Percentiles rank a stretch among this genome's conserved stretches.
These are phyloP conservation scores for Gymnoscopelus microlampas DNA, from an alignment of 2,797 vertebrate genomes.

Conservation along the genomic window DNA sequence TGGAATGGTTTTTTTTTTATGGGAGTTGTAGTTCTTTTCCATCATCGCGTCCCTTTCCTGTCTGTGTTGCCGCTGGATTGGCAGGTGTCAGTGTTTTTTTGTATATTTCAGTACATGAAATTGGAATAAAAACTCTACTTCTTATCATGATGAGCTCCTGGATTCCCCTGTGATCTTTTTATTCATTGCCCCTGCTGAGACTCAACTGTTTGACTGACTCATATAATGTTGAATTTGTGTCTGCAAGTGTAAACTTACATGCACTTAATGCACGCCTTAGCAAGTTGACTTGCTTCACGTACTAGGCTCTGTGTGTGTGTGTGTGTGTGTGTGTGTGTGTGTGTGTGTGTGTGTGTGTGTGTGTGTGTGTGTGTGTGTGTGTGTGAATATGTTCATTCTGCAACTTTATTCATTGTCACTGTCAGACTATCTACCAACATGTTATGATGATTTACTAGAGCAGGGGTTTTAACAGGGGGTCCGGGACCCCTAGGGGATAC, in stretches of 20 bases:
- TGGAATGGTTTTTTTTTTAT: slow-evolving; percentile 45
- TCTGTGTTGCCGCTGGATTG: slow-evolving; percentile 87
- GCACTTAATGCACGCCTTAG: too few species aligned
- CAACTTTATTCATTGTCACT: too few species aligned
- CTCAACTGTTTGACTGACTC: not conserved
- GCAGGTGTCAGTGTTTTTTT: slow-evolving; percentile 88
- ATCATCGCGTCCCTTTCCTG: slow-evolving; percentile 61
- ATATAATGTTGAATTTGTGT: not conserved
- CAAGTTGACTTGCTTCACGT: too few species aligned
- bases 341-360: not conserved
- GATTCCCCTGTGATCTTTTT: not conserved
- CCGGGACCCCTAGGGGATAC: too few species aligned
- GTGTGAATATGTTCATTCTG: too few species aligned
- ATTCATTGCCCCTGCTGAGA: not conserved
- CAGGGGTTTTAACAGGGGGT: too few species aligned
- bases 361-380: too few species aligned
- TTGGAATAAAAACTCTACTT: slow-evolving; percentile 77
- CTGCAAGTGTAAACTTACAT: too few species aligned
- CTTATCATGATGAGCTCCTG: slow-evolving; percentile 26
- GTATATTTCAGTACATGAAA: slow-evolving; percentile 84
- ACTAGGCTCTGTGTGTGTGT: too few species aligned
- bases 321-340: too few species aligned
- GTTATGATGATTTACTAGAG: too few species aligned
- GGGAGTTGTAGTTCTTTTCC: slow-evolving; percentile 68
- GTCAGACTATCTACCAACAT: too few species aligned